Evolutionary conservation across 1,140 invertebrate genomes (phyloP).

Genomic region (Pollicipes pollicipes): DNA sequence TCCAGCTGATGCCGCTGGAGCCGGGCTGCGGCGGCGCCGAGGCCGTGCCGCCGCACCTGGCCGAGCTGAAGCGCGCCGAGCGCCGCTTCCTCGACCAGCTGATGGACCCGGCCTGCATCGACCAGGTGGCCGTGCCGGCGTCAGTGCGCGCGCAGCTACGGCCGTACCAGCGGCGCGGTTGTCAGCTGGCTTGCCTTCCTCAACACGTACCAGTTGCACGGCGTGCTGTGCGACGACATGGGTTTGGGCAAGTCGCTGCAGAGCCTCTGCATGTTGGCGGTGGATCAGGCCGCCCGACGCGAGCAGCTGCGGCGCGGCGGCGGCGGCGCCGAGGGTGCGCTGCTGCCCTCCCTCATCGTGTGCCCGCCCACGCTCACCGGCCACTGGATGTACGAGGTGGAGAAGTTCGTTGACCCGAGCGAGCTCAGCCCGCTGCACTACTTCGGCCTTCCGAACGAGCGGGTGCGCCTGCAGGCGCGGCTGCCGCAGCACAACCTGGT

Average conservation of each 20-base stretch:
- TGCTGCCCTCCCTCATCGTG: constrained; percentile 17
- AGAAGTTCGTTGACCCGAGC: constrained; percentile 63
- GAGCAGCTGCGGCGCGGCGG: not conserved
- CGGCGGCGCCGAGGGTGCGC: not conserved
- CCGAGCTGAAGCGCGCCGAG: constrained; percentile 43
- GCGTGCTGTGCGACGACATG: constrained; percentile 96
- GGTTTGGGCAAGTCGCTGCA: constrained; percentile 94
- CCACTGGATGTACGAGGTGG: constrained; percentile 96
- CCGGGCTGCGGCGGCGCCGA: constrained; percentile 34
- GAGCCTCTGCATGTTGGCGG: constrained; percentile 83
- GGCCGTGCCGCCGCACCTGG: constrained; percentile 26
- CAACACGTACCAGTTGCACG: constrained; percentile 87
- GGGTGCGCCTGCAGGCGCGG: constrained; percentile 35
- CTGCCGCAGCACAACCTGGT: constrained; percentile 51
- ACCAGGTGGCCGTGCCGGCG: constrained; percentile 64
- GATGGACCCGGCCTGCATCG: constrained; percentile 62
- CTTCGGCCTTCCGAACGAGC: constrained; percentile 67
- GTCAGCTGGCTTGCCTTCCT: constrained; percentile 96
- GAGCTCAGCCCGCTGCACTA: constrained; percentile 77
- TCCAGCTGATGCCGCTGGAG: constrained; percentile 90
- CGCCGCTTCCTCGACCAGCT: constrained; percentile 73
- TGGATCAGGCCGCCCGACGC: constrained; percentile 56
- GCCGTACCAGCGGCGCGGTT: constrained; percentile 44
- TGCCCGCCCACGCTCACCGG: constrained; percentile 96
- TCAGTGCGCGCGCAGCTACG: constrained; percentile 63